These are phyloP conservation scores for Chaunax sp. DNA, from an alignment of 2,797 vertebrate genomes.

Conservation along the genomic window DNA sequence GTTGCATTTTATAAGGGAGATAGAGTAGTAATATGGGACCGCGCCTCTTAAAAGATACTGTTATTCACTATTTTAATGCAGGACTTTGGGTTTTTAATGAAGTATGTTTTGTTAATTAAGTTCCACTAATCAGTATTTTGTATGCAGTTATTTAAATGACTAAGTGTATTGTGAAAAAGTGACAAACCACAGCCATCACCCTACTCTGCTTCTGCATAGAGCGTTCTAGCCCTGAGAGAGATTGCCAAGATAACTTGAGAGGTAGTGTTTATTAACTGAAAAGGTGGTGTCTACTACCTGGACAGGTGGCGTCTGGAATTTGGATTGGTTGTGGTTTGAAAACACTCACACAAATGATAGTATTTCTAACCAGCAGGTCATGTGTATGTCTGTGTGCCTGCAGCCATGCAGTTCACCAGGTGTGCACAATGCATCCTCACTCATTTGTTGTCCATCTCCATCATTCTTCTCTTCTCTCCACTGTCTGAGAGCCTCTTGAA, in stretches of 20 bases:
- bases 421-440: conserved; percentile 5
- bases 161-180: background rate
- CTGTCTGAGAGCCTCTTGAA: conserved; percentile 85
- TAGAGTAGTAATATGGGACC: background rate
- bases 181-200: background rate
- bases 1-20: conserved; percentile 3
- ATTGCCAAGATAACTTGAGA: background rate
- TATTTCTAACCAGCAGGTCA: too few relatives aligned
- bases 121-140: conserved; percentile 4
- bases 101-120: background rate
- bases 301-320: too few relatives aligned
- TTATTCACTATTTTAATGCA: background rate
- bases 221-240: background rate
- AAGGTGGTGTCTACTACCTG: too few relatives aligned
- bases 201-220: background rate
- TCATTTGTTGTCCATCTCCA: conserved; percentile 14
- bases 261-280: too few relatives aligned
- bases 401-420: conserved; percentile 1
- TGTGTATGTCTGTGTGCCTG: too few relatives aligned
- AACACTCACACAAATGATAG: too few relatives aligned
- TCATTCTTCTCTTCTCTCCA: conserved; percentile 79
- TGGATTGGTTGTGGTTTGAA: too few relatives aligned
- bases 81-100: background rate
- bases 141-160: background rate
- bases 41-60: background rate